Base-by-base conservation (phyloP, 2,113 vertebrate species). In the Morone saxatilis region DNA sequence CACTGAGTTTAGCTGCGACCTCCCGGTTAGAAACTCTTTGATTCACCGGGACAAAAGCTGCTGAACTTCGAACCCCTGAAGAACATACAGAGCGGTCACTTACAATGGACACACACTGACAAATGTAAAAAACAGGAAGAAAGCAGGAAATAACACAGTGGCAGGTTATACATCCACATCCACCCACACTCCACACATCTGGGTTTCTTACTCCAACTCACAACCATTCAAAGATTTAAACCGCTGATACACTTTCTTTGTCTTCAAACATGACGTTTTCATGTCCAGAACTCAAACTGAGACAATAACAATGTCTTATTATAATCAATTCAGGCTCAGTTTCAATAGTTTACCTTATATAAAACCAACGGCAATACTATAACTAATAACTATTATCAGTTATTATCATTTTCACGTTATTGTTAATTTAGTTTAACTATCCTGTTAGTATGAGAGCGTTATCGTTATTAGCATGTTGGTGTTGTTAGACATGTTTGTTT, bases 91-190 rank as follows among this genome's bases (percentile, higher is more conserved):
- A 65, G 61, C 4, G 67, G 2, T 59, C 63, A 7, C 76, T 65
- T 5, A 88, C 88, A 89, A 86, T 70, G 57, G 71, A 74, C 78
- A 0, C 78, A 53, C 40, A 31, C 54, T 10, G 62, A 68, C 59
- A 69, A 7, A 7, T 14, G 66, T 10, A 63, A 74, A 87, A 84
- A 89, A 91, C 90, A 86, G 87, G 89, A 91, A 78, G 53, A 75
- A 25, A 65, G 45, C 69, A 85, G 90, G 90, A 92, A 90, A 87
- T 77, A 83, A 81, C 86, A 80, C 67, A 51, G 68, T 7, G 43
- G 76, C 74, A 72, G 56, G 41, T 84, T 79, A n/a, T 51, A 63
- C 76, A 47, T 71, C 65, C 71, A 74, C 71, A 69, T 73, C 73
- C 79, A 71, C 83, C 59, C 67, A 54, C 77, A 1, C 65, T 31